Conservation (phyloP, 2,888 invertebrate species). For the Amiota mariae region DNA sequence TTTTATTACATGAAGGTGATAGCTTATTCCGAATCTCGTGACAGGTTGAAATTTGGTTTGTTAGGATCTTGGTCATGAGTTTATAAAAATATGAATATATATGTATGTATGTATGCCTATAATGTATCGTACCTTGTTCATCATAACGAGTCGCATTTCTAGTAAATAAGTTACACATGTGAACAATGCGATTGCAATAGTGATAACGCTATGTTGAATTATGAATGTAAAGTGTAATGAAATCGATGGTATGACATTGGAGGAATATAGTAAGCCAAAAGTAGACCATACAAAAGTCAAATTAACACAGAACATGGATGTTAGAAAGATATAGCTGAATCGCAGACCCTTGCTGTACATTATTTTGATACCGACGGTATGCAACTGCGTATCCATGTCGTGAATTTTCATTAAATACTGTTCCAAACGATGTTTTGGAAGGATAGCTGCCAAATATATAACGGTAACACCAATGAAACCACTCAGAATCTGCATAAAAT, state of each 20-base stretch:
- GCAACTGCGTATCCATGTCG: slow-evolving; percentile 63
- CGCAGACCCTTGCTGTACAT: slow-evolving; percentile 69
- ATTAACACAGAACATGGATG: slow-evolving; percentile 59
- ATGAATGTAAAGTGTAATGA: slow-evolving; percentile 68
- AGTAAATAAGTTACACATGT: slow-evolving; percentile 63
- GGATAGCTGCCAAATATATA: slow-evolving; percentile 66
- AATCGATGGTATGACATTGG: slow-evolving; percentile 56
- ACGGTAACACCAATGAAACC: slow-evolving; percentile 70
- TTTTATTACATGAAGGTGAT: no score
- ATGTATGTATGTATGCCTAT: no score
- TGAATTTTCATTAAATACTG: slow-evolving; percentile 62
- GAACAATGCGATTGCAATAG: slow-evolving; percentile 61
- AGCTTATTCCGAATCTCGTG: no score
- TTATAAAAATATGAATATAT: no score
- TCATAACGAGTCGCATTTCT: slow-evolving; percentile 68
- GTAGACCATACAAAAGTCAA: slow-evolving; percentile 61
- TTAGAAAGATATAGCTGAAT: slow-evolving; percentile 60
- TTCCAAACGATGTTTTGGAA: slow-evolving; percentile 65
- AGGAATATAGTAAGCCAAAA: slow-evolving; percentile 61
- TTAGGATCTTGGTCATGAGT: no score
- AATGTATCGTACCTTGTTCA: slow-evolving; percentile 63
- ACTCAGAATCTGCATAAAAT: slow-evolving; percentile 68
- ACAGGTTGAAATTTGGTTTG: no score
- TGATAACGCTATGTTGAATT: slow-evolving; percentile 68
- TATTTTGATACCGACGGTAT: slow-evolving; percentile 67